Evolutionary conservation across 23 tunicate species (phyloP), one percentile per base, ranked within the genome.

Genomic region (Oikopleura dioica): DNA sequence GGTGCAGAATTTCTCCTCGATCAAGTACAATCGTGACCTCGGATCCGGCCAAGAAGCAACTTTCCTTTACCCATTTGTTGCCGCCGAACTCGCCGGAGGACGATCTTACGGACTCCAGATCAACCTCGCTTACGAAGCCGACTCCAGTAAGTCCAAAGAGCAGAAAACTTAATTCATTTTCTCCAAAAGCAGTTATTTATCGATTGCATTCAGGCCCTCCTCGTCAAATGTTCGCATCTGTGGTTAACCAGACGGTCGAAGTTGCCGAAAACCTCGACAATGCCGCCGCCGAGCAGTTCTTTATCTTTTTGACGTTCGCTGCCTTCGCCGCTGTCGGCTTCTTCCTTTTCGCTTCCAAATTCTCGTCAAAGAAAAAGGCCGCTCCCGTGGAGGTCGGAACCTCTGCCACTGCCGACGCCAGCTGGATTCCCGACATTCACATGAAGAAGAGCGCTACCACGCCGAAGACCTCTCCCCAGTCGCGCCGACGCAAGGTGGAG

Each of bases 11-110:
- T 44, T 44, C 16, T 44, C 55, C 55, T 9, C 55, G 16, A 44
- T 44, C 55, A 9, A 16, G 16, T 44, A 44, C 55, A 44, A 44
- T 16, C 55, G 55, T 9, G 16, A 44, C 9, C 55, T 91, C 35
- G 97, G 82, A 37, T 82, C 87, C 0, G 97, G 97, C 32, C 79
- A 84, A 36, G 94, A 91, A 76, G 97, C 92, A 26, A 84, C 97
- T 29, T 91, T 91, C 78, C 35, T 69, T 5, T 91, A 85, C 77
- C 80, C 77, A 38, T 82, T 91, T 37, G 28, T 76, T 16, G 82
- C 97, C 4, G 92, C 95, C n/a, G 97, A 91, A 59, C 68, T 85
- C 38, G 76, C 92, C 21, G 94, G 95, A 1, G 97, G 97, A 29
- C 69, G 92, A 67, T 76, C 92, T 21, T 91, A 84, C 82, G 97